A percentile compares a stretch with the other conserved stretches of the same genome.
phyloP scores from a whole-genome alignment of 2,888 invertebrate species.

The Allacma fusca region DNA sequence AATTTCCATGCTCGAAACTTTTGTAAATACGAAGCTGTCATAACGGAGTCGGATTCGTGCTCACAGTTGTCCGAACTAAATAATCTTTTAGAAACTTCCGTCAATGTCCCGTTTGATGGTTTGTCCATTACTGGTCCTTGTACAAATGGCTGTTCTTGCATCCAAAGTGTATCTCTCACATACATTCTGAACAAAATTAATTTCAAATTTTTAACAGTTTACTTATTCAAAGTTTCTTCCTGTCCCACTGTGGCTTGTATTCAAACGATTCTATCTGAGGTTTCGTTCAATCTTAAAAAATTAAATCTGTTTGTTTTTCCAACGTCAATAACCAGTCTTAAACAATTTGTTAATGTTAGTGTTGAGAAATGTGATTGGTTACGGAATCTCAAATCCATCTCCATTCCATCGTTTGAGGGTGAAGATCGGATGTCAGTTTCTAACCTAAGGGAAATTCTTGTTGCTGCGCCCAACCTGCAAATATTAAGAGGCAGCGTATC shows the following conservation, averaged over 20 bases:
- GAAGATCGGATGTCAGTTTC: not conserved
- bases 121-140: not conserved
- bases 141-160: not conserved
- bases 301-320: not conserved
- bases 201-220: not conserved
- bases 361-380: not conserved
- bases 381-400: not conserved
- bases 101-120: not conserved
- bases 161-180: not conserved
- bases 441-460: not conserved
- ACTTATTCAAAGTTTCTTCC: not conserved
- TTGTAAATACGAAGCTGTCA: not conserved
- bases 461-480: not conserved
- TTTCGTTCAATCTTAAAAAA: not conserved
- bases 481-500: not conserved
- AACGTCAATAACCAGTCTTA: not conserved
- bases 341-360: not conserved
- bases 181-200: not conserved
- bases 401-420: not conserved
- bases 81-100: not conserved
- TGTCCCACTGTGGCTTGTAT: not conserved
- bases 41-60: not conserved
- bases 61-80: not conserved
- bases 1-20: slow-evolving; percentile 14
- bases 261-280: not conserved